Evolutionary conservation across 2,888 invertebrate species (phyloP).

Genomic region (Erynnis tages): DNA sequence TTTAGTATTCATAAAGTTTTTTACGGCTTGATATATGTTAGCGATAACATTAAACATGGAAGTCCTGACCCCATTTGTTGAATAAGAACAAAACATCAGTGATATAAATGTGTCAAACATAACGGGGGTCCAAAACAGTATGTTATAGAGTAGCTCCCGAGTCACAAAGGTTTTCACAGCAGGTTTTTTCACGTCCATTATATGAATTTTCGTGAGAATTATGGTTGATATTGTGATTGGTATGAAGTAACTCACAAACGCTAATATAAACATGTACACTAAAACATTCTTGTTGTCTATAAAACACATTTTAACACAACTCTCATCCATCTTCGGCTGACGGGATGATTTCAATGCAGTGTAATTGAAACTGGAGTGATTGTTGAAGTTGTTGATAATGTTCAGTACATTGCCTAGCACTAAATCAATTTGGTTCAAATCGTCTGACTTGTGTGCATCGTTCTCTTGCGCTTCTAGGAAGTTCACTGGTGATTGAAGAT

Average conservation of each 20-base stretch:
- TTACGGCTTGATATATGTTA: slow-evolving; percentile 69
- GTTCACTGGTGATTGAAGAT: slow-evolving; percentile 43
- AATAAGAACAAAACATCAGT: slow-evolving; percentile 61
- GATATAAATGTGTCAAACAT: slow-evolving; percentile 72
- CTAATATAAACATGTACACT: slow-evolving; percentile 60
- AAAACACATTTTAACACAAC: slow-evolving; percentile 65
- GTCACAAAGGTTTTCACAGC: slow-evolving; percentile 60
- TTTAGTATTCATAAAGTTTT: slow-evolving; percentile 69
- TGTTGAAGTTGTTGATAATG: slow-evolving; percentile 54
- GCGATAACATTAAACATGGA: slow-evolving; percentile 67
- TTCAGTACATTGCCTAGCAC: slow-evolving; percentile 58
- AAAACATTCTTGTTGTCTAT: slow-evolving; percentile 61
- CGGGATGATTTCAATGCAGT: slow-evolving; percentile 47
- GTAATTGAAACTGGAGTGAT: slow-evolving; percentile 42
- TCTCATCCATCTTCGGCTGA: slow-evolving; percentile 45
- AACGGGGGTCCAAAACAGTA: slow-evolving; percentile 72
- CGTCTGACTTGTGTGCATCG: slow-evolving; percentile 39
- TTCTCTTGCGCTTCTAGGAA: slow-evolving; percentile 54
- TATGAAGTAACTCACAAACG: slow-evolving; percentile 64
- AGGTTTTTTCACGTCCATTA: slow-evolving; percentile 54
- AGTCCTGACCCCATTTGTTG: slow-evolving; percentile 57
- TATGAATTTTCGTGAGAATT: slow-evolving; percentile 66
- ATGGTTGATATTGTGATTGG: slow-evolving; percentile 67
- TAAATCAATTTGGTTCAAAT: slow-evolving; percentile 44
- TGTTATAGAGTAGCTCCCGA: slow-evolving; percentile 65